Conservation (phyloP, 2,888 invertebrate species). For the Drosophila limbata region DNA sequence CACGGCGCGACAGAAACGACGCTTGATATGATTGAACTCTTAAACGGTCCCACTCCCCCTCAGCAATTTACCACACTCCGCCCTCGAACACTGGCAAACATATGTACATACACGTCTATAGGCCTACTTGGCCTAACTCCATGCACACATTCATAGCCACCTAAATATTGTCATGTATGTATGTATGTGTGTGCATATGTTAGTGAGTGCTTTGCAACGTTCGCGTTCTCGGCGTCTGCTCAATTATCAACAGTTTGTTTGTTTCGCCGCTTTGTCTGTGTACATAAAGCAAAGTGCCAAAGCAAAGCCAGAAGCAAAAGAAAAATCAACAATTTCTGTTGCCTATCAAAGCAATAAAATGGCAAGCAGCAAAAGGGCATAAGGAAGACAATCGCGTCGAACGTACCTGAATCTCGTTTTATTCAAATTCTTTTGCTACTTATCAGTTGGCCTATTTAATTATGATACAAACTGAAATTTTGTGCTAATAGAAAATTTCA, state of each 20-base stretch:
- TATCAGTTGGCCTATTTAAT: constrained; percentile 17
- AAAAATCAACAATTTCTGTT: constrained; percentile 47
- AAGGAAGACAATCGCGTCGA: constrained; percentile 10
- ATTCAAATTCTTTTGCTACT: constrained; percentile 12
- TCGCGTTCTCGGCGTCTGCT: constrained; percentile 59
- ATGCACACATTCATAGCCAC: constrained; percentile 2
- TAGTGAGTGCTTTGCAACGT: constrained; percentile 46
- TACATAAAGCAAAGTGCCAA: constrained; percentile 55
- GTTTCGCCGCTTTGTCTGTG: constrained; percentile 55
- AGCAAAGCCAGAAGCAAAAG: constrained; percentile 46
- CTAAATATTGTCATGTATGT: constrained; percentile 13
- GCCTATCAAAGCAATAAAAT: constrained; percentile 48
- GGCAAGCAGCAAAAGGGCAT: constrained; percentile 20
- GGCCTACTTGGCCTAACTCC: constrained; percentile 13
- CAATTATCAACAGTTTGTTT: constrained; percentile 76
- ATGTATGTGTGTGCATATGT: constrained; percentile 3
- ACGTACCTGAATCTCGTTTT: constrained; percentile 16
- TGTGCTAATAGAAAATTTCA: too few relatives aligned
- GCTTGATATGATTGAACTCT: constrained; percentile 74
- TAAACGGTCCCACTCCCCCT: constrained; percentile 51
- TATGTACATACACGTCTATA: constrained; percentile 2
- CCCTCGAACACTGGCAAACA: constrained; percentile 5
- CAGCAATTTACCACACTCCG: constrained; percentile 15
- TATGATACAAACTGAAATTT: background rate
- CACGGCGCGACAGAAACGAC: constrained; percentile 65